Base-by-base conservation (phyloP, 2,797 vertebrate species). In the Chromis chromis region DNA sequence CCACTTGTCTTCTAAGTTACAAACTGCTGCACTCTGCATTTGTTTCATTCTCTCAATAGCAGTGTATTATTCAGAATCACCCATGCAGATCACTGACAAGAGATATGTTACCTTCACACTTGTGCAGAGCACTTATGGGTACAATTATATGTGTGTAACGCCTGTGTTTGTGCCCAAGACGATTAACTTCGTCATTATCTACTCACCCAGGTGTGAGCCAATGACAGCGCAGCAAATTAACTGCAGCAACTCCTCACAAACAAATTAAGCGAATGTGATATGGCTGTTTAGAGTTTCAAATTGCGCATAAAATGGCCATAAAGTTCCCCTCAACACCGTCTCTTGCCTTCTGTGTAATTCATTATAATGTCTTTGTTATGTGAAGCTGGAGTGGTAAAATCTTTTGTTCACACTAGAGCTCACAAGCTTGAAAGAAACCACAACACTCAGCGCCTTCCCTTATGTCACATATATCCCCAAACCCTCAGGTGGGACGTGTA, bases 401-500 rank as follows among this genome's bases (percentile, higher is more conserved):
- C 56, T 21, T 53, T 53, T 10, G 33, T 12, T 3, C 33, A 12
- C 16, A 27, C 31, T 22, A 49, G 3, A 40, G 39, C 48, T n/a
- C 44, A 19, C 17, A n/a, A 46, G 44, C 17, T 61, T 21, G 28
- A 10, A 52, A 28, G 25, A 24, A 40, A 27, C 2, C 46, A 1
- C 1, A 49, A 49, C 10, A 21, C 9, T n/a, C 8, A 48, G 7
- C 19, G 8, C 19, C 46, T 48, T 19, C 46, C n/a, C 46, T 4
- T 21, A 4, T 16, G 4, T 25, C 65, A 58, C 70, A 74, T 86
- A 4, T 76, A 3, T 50, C 40, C 40, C n/a, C 6, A 1, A 31
- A 1, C 25, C 36, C 50, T 46, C 67, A 98, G 96, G 96, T 80
- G 94, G 90, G 73, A 94, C 93, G 16, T 95, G 96, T 84, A 98